Conservation (phyloP, 2,888 invertebrate genomes). For the Drosophila meridiana region DNA sequence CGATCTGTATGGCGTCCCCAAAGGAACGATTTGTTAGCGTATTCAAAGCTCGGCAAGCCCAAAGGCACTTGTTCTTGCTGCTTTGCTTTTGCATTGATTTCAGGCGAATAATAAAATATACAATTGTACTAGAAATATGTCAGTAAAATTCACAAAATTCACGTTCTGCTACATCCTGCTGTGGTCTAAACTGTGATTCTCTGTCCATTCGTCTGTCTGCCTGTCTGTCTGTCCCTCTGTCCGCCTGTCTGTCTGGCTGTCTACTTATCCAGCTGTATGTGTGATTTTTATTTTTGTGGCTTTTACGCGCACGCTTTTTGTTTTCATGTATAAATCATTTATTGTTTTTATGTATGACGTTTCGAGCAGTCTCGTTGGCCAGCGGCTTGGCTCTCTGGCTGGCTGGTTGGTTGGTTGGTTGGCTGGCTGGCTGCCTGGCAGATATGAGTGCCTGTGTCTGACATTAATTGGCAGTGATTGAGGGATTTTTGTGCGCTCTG, state of each 20-base stretch:
- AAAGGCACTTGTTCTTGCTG: background rate
- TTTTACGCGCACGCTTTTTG: slow-evolving; percentile 72
- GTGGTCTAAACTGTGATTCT: slow-evolving; percentile 36
- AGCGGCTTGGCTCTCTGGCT: slow-evolving; percentile 19
- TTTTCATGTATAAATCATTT: slow-evolving; percentile 78
- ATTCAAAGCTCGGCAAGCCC: slow-evolving; percentile 1
- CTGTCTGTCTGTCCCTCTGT: background rate
- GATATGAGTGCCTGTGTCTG: slow-evolving; percentile 80
- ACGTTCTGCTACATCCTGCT: slow-evolving; percentile 70
- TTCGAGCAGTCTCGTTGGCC: slow-evolving; percentile 57
- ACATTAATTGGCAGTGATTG: slow-evolving; percentile 81
- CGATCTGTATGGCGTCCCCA: background rate
- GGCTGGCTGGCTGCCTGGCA: slow-evolving; percentile 46
- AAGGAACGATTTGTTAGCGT: slow-evolving; percentile 10
- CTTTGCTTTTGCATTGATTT: slow-evolving; percentile 69
- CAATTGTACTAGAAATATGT: slow-evolving; percentile 77
- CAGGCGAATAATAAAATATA: slow-evolving; percentile 69
- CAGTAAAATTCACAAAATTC: slow-evolving; percentile 75
- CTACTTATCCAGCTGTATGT: slow-evolving; percentile 45
- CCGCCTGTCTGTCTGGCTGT: slow-evolving; percentile 7
- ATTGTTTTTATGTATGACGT: slow-evolving; percentile 76
- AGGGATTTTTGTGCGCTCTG: slow-evolving; percentile 72
- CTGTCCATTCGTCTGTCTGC: slow-evolving; percentile 6
- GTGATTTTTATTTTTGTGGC: slow-evolving; percentile 79
- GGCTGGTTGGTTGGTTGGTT: slow-evolving; percentile 42